Conservation (phyloP, 1,140 invertebrate genomes). For the Zaprionus inermis region DNA sequence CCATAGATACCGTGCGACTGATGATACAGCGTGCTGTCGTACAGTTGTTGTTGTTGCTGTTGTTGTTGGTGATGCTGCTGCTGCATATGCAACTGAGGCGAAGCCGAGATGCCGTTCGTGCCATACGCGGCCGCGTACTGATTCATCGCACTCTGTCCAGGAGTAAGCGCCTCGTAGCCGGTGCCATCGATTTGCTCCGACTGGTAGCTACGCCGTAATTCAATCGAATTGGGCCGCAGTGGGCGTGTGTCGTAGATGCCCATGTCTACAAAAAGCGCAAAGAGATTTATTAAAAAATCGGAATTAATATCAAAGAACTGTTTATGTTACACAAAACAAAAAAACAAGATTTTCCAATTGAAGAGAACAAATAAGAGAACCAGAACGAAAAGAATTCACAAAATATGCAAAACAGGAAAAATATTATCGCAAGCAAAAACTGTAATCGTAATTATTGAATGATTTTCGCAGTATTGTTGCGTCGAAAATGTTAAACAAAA, state of each 20-base stretch:
- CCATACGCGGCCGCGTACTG: conserved; percentile 69
- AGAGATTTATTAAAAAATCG: conserved; percentile 18
- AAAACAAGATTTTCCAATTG: conserved; percentile 20
- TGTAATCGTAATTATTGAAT: conserved; percentile 7
- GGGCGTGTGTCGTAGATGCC: conserved; percentile 85
- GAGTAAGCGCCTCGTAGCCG: conserved; percentile 77
- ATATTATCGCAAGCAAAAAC: conserved; percentile 39
- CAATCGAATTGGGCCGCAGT: conserved; percentile 90
- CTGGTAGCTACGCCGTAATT: conserved; percentile 88
- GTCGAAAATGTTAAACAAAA: conserved; percentile 1
- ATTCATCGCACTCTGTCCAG: conserved; percentile 55
- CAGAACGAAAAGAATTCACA: conserved; percentile 16
- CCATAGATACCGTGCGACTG: conserved; percentile 84
- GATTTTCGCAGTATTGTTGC: conserved; percentile 24
- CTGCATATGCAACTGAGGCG: conserved; percentile 66
- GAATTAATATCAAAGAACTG: not conserved
- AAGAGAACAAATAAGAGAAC: conserved; percentile 22
- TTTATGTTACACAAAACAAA: conserved; percentile 17
- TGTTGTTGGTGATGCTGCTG: conserved; percentile 70
- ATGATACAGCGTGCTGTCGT: conserved; percentile 76
- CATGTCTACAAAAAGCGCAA: conserved; percentile 70
- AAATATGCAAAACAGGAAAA: conserved; percentile 31
- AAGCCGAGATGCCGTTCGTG: conserved; percentile 76
- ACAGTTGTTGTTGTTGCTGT: conserved; percentile 73
- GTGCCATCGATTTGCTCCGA: conserved; percentile 86